phyloP scores from a whole-genome alignment of 2,888 invertebrate genomes.

The Drosophila formosana region DNA sequence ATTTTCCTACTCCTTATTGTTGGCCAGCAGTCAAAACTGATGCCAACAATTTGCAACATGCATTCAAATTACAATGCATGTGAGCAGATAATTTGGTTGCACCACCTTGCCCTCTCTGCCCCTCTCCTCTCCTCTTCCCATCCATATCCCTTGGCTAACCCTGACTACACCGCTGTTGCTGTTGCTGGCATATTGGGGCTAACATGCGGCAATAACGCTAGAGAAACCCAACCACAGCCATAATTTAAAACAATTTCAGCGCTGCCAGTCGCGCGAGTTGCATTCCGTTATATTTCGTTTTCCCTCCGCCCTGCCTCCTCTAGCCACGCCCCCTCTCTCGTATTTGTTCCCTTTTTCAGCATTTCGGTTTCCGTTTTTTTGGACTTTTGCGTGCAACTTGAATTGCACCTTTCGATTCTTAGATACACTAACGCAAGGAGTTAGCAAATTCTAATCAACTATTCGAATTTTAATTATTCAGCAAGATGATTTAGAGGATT shows the following conservation, averaged over 20 bases:
- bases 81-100: constrained; percentile 50
- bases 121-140: rapidly evolving
- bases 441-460: not conserved
- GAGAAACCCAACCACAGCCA: constrained; percentile 43
- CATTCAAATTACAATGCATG: constrained; percentile 50
- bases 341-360: constrained; percentile 8
- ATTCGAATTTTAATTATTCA: not conserved
- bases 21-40: constrained; percentile 22
- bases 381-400: constrained; percentile 20
- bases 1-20: constrained; percentile 10
- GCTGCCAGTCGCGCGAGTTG: constrained; percentile 38
- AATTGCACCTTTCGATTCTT: constrained; percentile 8
- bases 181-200: constrained; percentile 65
- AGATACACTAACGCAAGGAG: not conserved
- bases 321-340: not conserved
- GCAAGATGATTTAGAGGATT: not conserved
- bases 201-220: constrained; percentile 53
- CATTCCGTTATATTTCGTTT: constrained; percentile 15
- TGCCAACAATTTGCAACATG: constrained; percentile 27
- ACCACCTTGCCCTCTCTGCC: not conserved
- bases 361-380: constrained; percentile 10
- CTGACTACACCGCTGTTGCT: constrained; percentile 4
- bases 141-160: not conserved
- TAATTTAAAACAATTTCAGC: constrained; percentile 76
- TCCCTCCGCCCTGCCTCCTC: not conserved